Evolutionary conservation across 2,888 invertebrate genomes (phyloP), one percentile per base, ranked within the genome.

Genomic region (Oxytorus armatus): DNA sequence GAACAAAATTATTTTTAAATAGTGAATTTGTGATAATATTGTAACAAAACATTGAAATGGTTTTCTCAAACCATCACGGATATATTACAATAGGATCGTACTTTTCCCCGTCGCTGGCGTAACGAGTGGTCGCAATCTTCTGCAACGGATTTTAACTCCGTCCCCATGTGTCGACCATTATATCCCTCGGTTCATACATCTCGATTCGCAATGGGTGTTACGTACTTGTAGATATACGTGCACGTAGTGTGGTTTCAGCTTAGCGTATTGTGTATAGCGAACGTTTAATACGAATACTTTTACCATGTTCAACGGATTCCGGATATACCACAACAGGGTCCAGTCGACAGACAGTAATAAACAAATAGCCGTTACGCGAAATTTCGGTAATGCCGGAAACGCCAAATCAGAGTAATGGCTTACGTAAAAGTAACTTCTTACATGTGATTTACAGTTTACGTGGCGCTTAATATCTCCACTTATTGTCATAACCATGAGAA

Each of bases 211-310:
- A 36, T 63, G 53, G 39, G 25, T 33, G 44, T 29, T 65, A n/a
- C 25, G 55, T 18, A 21, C 21, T 14, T 55, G 36, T 55, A n/a
- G 36, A n/a, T 55, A 33, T 44, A 33, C 23, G 10, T 14, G 16
- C 14, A 16, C 14, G 11, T 16, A 44, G 14, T 44, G 16, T 25
- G 51, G 51, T 21, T 51, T 16, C 36, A 63, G 11, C n/a, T 42
- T 23, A 39, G 47, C 55, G n/a, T 68, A 39, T 61, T 23, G n/a
- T n/a, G n/a, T 51, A 14, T 66, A 36, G 44, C 47, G 53, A 33
- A 44, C 55, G 63, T 63, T 70, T 33, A 53, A 72, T 66, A 49
- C 74, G 55, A 74, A 74, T 74, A 69, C 53, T 66, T 73, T 78
- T 61, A 66, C 29, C 42, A 25, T 47, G 18, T 65, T 65, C 47